These are phyloP conservation scores for Monodelphis domestica DNA, from an alignment of 2,797 vertebrate species.

Conservation along the genomic window DNA sequence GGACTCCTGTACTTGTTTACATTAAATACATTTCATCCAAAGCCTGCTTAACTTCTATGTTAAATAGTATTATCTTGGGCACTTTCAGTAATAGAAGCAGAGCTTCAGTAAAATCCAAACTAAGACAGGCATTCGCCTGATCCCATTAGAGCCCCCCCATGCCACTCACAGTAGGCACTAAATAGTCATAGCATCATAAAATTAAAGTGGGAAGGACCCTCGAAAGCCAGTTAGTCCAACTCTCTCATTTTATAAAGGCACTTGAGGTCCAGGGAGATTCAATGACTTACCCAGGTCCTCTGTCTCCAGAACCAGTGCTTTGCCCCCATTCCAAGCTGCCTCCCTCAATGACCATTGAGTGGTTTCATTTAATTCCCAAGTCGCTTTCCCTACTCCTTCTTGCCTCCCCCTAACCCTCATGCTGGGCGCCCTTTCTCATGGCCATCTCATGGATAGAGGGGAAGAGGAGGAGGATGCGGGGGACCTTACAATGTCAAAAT, in stretches of 20 bases:
- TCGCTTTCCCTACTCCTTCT: neutral
- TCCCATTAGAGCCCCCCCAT: neutral
- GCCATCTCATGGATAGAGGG: neutral
- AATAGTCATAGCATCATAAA: neutral
- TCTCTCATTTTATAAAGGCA: neutral
- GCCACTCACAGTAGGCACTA: neutral
- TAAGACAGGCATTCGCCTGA: slow-evolving; percentile 15
- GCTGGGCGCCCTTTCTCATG: neutral
- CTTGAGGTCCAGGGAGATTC: neutral
- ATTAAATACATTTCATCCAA: slow-evolving; percentile 58
- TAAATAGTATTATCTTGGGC: slow-evolving; percentile 19
- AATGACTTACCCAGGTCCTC: neutral
- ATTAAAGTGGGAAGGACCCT: neutral
- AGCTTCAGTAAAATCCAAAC: slow-evolving; percentile 5
- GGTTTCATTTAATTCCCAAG: neutral
- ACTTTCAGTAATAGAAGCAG: slow-evolving; percentile 43
- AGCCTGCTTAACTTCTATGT: slow-evolving; percentile 23
- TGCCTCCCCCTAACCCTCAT: neutral
- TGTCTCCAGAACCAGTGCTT: neutral
- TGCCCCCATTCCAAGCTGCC: neutral
- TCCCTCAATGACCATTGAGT: neutral
- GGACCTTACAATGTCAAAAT: slow-evolving; percentile 94
- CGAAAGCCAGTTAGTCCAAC: neutral
- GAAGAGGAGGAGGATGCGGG: slow-evolving; percentile 50
- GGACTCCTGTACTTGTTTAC: slow-evolving; percentile 14